Conservation (phyloP, 2,113 vertebrate genomes). For the Fregetta grallaria region DNA sequence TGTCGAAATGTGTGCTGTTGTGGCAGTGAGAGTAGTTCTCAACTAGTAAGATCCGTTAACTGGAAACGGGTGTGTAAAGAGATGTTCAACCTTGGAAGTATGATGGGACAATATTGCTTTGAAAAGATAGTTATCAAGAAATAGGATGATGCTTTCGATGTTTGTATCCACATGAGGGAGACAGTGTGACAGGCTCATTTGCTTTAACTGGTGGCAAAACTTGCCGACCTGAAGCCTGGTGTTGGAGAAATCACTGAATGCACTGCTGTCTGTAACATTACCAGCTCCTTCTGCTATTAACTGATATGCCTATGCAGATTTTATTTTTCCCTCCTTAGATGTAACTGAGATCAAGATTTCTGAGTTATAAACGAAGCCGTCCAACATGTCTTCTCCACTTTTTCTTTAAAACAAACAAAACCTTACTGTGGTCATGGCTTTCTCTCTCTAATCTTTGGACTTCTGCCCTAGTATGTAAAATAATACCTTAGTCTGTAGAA, state of each 20-base stretch:
- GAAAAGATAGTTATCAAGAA: background rate
- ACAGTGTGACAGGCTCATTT: background rate
- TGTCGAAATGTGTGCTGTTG: background rate
- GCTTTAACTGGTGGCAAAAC: background rate
- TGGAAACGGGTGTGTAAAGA: background rate
- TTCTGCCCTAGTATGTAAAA: background rate
- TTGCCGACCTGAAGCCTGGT: background rate
- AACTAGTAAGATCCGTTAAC: background rate
- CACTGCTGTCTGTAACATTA: background rate
- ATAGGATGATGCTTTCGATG: background rate
- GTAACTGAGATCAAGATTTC: background rate
- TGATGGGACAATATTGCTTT: background rate
- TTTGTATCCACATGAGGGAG: background rate
- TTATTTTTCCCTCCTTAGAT: background rate
- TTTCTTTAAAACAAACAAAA: background rate
- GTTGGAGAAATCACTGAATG: background rate
- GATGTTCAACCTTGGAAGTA: background rate
- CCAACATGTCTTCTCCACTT: background rate
- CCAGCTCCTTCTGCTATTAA: background rate
- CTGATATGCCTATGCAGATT: background rate
- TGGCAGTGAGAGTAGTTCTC: background rate
- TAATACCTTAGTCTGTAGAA: background rate
- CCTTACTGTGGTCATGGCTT: background rate
- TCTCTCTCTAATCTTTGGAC: background rate
- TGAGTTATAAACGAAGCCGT: background rate